phyloP scores from a whole-genome alignment of 2,797 vertebrate genomes.

The Heterohyrax brucei region DNA sequence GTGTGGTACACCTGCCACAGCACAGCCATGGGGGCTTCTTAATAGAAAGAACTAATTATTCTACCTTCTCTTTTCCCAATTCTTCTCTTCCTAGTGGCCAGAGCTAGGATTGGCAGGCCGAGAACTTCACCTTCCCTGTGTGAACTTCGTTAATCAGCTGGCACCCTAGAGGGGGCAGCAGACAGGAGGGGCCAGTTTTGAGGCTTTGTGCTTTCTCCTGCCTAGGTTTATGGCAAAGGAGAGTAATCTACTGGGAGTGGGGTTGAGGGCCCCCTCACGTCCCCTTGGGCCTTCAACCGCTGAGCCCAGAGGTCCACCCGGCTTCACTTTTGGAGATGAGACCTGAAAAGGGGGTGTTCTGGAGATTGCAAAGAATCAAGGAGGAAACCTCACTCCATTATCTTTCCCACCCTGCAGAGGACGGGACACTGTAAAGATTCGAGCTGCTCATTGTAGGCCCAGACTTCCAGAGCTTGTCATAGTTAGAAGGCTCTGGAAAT shows the following conservation, averaged over 20 bases:
- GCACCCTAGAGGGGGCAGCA: background rate
- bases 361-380: slow-evolving; percentile 36
- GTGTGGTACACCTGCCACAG: slow-evolving; percentile 64
- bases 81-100: slow-evolving; percentile 6
- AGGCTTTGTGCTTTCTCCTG: slow-evolving; percentile 48
- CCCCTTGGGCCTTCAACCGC: slow-evolving; percentile 5
- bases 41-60: slow-evolving; percentile 75
- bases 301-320: slow-evolving; percentile 71
- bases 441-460: slow-evolving; percentile 1
- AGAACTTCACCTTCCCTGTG: slow-evolving; percentile 35
- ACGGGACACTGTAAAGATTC: slow-evolving; percentile 52
- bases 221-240: background rate
- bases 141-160: background rate
- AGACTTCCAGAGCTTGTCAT: slow-evolving; percentile 30
- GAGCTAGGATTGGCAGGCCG: slow-evolving; percentile 15
- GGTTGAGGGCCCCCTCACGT: background rate
- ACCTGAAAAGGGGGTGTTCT: slow-evolving; percentile 45
- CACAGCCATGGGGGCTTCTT: slow-evolving; percentile 68
- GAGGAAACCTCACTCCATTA: background rate
- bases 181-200: background rate
- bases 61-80: slow-evolving; percentile 18
- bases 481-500: slow-evolving; percentile 44
- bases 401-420: background rate
- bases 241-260: background rate
- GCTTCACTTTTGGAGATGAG: slow-evolving; percentile 68